Evolutionary conservation across 2,888 invertebrate genomes (phyloP).

Genomic region (Anoplius nigerrimus): DNA sequence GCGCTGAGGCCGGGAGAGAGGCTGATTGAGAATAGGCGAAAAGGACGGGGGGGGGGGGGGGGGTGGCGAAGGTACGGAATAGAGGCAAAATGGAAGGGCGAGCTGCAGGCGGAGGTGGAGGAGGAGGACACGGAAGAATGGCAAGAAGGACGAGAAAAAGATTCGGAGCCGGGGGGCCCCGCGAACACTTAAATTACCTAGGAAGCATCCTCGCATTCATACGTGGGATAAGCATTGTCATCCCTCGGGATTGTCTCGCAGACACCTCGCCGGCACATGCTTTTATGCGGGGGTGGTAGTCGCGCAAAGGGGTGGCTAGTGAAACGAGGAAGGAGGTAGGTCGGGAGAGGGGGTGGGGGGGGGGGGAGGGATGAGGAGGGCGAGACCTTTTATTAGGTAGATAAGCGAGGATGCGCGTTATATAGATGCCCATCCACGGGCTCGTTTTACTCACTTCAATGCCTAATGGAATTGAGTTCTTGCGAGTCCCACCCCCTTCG

Average conservation of each 20-base stretch:
- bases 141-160: constrained; percentile 6
- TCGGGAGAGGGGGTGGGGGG: background rate
- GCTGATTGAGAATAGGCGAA: too few species aligned
- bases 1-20: too few species aligned
- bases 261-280: constrained; percentile 65
- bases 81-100: too few species aligned
- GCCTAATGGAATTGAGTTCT: constrained; percentile 71
- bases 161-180: too few species aligned
- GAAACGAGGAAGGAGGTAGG: constrained; percentile 27
- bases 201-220: constrained; percentile 60
- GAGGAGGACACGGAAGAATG: constrained; percentile 13
- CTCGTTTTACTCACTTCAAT: constrained; percentile 70
- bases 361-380: constrained; percentile 16
- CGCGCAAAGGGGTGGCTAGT: constrained; percentile 17
- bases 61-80: too few species aligned
- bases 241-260: constrained; percentile 66
- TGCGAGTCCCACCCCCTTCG: constrained; percentile 56
- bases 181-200: constrained; percentile 63
- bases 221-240: constrained; percentile 67
- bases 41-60: too few species aligned
- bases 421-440: constrained; percentile 62
- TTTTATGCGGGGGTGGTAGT: constrained; percentile 57
- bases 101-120: too few species aligned
- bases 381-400: constrained; percentile 68
- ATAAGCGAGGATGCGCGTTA: constrained; percentile 68